phyloP scores from a whole-genome alignment of 2,797 vertebrate genomes.

The Pelodytes ibericus region DNA sequence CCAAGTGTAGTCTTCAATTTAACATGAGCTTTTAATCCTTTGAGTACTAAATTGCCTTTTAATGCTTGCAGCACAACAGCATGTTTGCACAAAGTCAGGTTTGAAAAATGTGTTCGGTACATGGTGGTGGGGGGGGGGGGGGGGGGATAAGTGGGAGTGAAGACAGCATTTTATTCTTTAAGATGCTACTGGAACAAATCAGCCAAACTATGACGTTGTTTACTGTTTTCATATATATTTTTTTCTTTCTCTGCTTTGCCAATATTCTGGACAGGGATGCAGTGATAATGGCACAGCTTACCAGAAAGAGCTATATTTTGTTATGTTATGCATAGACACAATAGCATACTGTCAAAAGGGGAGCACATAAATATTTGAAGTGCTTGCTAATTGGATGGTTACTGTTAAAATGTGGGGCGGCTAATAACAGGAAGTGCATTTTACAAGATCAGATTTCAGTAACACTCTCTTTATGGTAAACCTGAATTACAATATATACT shows the following conservation, averaged over 20 bases:
- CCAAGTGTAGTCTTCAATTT: conserved; percentile 96
- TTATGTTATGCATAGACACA: not conserved
- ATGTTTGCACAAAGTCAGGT: conserved; percentile 85
- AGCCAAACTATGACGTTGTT: conserved; percentile 44
- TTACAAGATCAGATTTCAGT: not conserved
- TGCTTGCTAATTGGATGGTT: not conserved
- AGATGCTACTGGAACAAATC: conserved; percentile 55
- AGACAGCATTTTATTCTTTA: conserved; percentile 50
- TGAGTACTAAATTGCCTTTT: conserved; percentile 96
- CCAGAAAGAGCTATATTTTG: not conserved
- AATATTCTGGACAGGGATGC: conserved; percentile 33
- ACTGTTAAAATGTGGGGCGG: not conserved
- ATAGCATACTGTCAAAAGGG: no score
- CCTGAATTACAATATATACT: not conserved
- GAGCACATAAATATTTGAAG: no score
- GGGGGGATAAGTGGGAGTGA: conserved; percentile 57
- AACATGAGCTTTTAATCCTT: conserved; percentile 97
- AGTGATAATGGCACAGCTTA: conserved; percentile 21
- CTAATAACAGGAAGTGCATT: not conserved
- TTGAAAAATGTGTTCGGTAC: conserved; percentile 87
- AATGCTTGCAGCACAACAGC: conserved; percentile 89
- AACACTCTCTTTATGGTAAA: not conserved
- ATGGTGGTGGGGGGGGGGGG: conserved; percentile 64
- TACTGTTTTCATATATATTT: conserved; percentile 38
- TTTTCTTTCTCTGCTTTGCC: conserved; percentile 24